Evolutionary conservation across 1,140 invertebrate species (phyloP).

Genomic region (Littorina saxatilis): DNA sequence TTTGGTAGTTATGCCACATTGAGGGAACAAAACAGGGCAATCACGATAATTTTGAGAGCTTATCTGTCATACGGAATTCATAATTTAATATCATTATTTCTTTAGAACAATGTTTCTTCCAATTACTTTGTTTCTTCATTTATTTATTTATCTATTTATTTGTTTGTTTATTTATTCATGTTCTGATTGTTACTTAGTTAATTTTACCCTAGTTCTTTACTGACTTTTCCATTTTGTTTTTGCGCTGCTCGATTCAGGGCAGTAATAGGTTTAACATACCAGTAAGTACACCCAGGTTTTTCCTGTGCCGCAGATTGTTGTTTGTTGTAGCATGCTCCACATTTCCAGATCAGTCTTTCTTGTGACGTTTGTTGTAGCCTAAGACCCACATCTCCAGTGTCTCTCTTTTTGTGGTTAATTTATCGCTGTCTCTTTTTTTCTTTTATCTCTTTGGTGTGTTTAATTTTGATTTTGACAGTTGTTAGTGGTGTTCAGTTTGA

Average conservation of each 20-base stretch:
- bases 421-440: not conserved
- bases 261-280: slow-evolving; percentile 59
- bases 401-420: not conserved
- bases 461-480: no score
- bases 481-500: no score
- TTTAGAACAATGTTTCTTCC: no score
- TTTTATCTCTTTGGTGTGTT: no score
- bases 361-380: not conserved
- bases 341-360: not conserved
- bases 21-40: no score
- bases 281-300: slow-evolving; percentile 48
- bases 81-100: no score
- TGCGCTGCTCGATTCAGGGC: slow-evolving; percentile 42
- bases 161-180: no score
- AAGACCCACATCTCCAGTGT: not conserved
- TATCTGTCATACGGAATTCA: no score
- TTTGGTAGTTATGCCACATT: no score
- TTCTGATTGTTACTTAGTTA: no score
- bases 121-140: not conserved
- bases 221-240: slow-evolving; percentile 49
- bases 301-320: slow-evolving; percentile 6
- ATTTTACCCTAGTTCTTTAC: no score
- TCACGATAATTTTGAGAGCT: no score
- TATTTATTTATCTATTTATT: not conserved
- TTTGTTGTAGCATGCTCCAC: not conserved